phyloP scores from a whole-genome alignment of 2,113 vertebrate species.

The Gymnorhina tibicen region DNA sequence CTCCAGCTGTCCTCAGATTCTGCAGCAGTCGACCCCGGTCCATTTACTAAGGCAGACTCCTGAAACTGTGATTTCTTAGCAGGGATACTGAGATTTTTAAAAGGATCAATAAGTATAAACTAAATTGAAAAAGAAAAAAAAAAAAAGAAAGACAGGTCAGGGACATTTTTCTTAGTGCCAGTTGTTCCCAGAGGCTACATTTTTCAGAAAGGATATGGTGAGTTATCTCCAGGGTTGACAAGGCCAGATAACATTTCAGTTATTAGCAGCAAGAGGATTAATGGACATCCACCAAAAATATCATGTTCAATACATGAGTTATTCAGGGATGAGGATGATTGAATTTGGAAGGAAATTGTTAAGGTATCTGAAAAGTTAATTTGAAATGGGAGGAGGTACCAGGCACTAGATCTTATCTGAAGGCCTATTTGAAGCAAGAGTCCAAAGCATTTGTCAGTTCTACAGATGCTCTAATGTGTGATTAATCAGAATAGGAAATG shows the following conservation, averaged over 20 bases:
- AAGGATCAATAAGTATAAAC: neutral
- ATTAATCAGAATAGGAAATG: neutral
- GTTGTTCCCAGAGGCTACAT: neutral
- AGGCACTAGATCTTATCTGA: slow-evolving; percentile 29
- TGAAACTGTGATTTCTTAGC: neutral
- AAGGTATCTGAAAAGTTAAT: slow-evolving; percentile 35
- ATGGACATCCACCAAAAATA: slow-evolving; percentile 19
- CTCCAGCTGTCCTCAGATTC: neutral
- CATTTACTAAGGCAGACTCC: neutral
- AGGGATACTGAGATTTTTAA: neutral
- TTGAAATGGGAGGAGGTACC: neutral
- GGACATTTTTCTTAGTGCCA: slow-evolving; percentile 10
- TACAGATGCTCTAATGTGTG: neutral
- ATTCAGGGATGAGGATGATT: neutral
- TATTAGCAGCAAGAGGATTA: slow-evolving; percentile 22
- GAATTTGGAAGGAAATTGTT: slow-evolving; percentile 17
- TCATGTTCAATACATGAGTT: neutral
- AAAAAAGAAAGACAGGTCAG: neutral
- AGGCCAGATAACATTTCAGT: neutral
- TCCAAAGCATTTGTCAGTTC: neutral
- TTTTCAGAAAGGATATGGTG: neutral
- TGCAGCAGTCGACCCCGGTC: neutral
- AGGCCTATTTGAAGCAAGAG: neutral
- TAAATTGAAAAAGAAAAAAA: neutral
- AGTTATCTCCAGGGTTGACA: slow-evolving; percentile 30